Evolutionary conservation across 2,888 invertebrate genomes (phyloP), one percentile per base, ranked within the genome.

Genomic region (Xiphydria camelus): DNA sequence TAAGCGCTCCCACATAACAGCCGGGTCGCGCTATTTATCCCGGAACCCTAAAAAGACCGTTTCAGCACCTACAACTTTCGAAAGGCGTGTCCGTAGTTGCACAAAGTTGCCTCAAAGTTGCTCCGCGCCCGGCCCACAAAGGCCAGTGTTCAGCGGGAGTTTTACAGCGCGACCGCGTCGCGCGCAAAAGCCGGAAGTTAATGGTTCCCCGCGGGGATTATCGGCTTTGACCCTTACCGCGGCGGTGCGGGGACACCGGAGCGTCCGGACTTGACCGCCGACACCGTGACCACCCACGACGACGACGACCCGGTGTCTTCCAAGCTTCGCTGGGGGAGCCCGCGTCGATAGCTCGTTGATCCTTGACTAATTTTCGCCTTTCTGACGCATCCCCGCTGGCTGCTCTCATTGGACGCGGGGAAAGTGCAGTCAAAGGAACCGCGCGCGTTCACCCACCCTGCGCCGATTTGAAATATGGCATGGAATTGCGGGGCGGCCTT

Each of bases 141-240:
- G 29, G 15, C 12, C 29, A 1, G 14, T 29, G 15, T 14, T 12
- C 12, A 29, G 12, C 29, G n/a, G 29, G 29, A 29, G 14, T 10
- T 29, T 29, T 29, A 12, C 21, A 45, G 5, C 44, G 46, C 55
- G 38, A 47, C 41, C 42, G 44, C 29, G 29, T 3, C 2, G 12
- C 12, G 14, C 14, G 15, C 15, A 5, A 14, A 5, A 12, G 29
- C 12, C 7, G n/a, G n/a, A n/a, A n/a, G n/a, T n/a, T n/a, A n/a
- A n/a, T n/a, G n/a, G n/a, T n/a, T n/a, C n/a, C 15, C 29, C 10
- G 15, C 39, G 49, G 51, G 62, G 58, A 64, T 65, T 62, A 65
- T 64, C 51, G 53, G 48, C 44, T 51, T 51, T 64, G 51, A 62
- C 60, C n/a, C n/a, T n/a, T n/a, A n/a, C n/a, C n/a, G n/a, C n/a